These are phyloP conservation scores for Hedya salicella DNA, from an alignment of 2,888 invertebrate genomes.

Conservation along the genomic window DNA sequence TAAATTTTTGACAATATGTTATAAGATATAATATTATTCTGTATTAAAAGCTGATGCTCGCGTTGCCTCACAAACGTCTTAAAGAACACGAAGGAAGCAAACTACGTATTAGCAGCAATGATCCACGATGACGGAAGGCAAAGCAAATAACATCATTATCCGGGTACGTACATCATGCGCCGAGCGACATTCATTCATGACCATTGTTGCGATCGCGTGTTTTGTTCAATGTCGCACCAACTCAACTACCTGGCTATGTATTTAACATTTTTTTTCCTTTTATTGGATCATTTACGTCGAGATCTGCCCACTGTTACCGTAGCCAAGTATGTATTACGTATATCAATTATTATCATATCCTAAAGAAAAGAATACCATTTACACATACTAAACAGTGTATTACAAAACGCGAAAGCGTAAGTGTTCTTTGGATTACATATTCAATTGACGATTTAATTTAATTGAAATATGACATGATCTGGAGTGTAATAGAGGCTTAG, in stretches of 20 bases:
- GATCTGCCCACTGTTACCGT: background rate
- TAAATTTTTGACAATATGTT: no score
- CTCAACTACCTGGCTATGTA: conserved; percentile 56
- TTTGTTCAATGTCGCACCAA: conserved; percentile 75
- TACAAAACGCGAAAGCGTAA: no score
- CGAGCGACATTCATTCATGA: conserved; percentile 72
- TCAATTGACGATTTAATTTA: no score
- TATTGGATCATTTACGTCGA: conserved; percentile 13
- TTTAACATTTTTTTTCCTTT: conserved; percentile 34
- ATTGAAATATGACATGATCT: no score
- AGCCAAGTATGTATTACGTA: background rate
- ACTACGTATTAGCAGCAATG: conserved; percentile 53
- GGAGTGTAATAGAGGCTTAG: no score
- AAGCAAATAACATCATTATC: conserved; percentile 78
- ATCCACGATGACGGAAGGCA: conserved; percentile 74
- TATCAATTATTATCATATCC: background rate
- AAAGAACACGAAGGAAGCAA: conserved; percentile 40
- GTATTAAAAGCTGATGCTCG: background rate
- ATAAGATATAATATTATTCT: no score
- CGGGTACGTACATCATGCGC: conserved; percentile 61
- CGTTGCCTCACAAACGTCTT: conserved; percentile 41
- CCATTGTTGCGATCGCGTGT: conserved; percentile 73
- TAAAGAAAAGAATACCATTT: background rate
- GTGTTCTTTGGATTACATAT: no score
- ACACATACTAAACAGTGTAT: no score